phyloP scores from a whole-genome alignment of 2,113 vertebrate genomes.

The Thoracochromis brauschi region DNA sequence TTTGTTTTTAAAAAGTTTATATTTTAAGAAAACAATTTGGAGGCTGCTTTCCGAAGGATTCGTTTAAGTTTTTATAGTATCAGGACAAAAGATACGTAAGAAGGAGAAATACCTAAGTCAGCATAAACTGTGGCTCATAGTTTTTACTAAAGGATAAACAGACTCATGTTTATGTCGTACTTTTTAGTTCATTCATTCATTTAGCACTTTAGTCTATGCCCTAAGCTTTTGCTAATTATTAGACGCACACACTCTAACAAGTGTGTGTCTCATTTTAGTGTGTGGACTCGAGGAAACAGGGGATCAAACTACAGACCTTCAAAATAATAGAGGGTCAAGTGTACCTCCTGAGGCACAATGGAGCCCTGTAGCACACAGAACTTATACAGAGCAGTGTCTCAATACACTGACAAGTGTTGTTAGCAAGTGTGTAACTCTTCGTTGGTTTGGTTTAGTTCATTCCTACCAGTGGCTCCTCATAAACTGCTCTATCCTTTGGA shows the following conservation, averaged over 20 bases:
- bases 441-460: neutral
- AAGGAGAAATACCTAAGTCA: neutral
- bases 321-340: neutral
- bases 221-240: neutral
- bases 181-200: neutral
- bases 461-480: neutral
- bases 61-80: neutral
- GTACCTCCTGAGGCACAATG: neutral
- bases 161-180: rapidly evolving
- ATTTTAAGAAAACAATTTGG: neutral
- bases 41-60: neutral
- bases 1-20: neutral
- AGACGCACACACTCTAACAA: rapidly evolving
- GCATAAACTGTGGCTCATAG: neutral
- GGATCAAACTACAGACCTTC: neutral
- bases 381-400: neutral
- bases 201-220: neutral
- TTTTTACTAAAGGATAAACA: neutral
- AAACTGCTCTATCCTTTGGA: neutral
- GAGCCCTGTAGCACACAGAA: neutral
- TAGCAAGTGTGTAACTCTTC: neutral
- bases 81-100: neutral
- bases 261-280: neutral
- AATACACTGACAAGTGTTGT: neutral
- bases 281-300: neutral